Evolutionary conservation across 2,113 vertebrate genomes (phyloP).

Genomic region (Ammodramus savannarum): DNA sequence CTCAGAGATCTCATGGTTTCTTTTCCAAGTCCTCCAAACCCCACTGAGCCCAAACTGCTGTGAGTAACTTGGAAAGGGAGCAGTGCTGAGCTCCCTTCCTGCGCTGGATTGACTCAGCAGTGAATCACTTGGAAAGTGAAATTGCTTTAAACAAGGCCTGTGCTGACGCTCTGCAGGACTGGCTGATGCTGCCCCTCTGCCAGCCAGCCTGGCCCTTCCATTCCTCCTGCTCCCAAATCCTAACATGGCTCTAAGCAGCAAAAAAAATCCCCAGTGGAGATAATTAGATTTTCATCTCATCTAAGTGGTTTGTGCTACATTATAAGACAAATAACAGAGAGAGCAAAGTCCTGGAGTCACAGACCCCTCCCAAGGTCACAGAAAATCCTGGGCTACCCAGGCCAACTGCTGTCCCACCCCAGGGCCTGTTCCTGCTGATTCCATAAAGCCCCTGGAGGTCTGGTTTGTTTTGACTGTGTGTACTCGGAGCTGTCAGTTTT

Average conservation of each 20-base stretch:
- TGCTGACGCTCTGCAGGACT: background rate
- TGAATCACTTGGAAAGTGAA: slow-evolving; percentile 20
- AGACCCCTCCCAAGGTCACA: background rate
- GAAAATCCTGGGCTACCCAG: background rate
- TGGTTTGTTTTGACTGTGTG: slow-evolving; percentile 67
- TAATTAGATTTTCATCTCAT: background rate
- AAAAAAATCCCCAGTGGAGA: background rate
- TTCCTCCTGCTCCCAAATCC: background rate
- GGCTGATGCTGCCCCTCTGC: background rate
- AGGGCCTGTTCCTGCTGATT: slow-evolving; percentile 7
- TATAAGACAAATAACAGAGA: background rate
- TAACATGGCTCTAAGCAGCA: background rate
- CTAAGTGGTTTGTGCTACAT: background rate
- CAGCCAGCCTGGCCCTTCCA: background rate
- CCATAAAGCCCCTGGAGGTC: slow-evolving; percentile 12
- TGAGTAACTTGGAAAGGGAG: background rate
- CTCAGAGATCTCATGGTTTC: background rate
- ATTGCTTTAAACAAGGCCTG: background rate
- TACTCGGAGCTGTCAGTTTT: slow-evolving; percentile 61
- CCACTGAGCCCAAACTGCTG: background rate
- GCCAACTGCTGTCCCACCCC: background rate
- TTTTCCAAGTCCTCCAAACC: background rate
- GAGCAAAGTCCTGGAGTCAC: background rate
- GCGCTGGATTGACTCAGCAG: background rate
- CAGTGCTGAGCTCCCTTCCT: background rate